Percentiles rank a stretch among this genome's conserved stretches.
Evolutionary conservation across 1,140 invertebrate species (phyloP).

Genomic region (Arion vulgaris): DNA sequence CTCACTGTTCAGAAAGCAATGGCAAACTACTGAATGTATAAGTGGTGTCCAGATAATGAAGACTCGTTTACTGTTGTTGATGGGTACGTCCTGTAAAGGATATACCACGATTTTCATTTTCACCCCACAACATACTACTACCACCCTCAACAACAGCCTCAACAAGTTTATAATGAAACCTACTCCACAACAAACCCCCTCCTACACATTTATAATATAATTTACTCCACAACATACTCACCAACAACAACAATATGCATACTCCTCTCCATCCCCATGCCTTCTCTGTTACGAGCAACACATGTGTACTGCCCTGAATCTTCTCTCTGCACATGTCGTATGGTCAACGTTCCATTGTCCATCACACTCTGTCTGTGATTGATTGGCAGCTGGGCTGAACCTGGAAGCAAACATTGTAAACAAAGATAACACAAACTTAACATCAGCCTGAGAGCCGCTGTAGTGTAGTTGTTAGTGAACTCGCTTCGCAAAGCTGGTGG

Average conservation of each 20-base stretch:
- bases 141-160: too few relatives aligned
- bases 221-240: conserved; percentile 77
- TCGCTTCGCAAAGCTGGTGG: too few relatives aligned
- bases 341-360: conserved; percentile 89
- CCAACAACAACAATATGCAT: conserved; percentile 96
- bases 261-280: conserved; percentile 87
- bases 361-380: conserved; percentile 96
- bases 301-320: conserved; percentile 97
- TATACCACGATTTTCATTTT: too few relatives aligned
- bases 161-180: too few relatives aligned
- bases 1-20: too few relatives aligned
- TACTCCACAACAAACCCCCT: neutral
- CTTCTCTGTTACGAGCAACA: conserved; percentile 90
- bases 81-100: too few relatives aligned
- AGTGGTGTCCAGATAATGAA: too few relatives aligned
- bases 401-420: conserved; percentile 20
- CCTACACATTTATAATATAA: neutral
- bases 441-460: neutral
- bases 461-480: too few relatives aligned
- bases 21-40: too few relatives aligned
- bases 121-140: too few relatives aligned
- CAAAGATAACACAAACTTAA: neutral
- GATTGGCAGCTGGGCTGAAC: conserved; percentile 83
- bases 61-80: too few relatives aligned
- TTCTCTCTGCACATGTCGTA: conserved; percentile 92